Evolutionary conservation across 2,888 invertebrate genomes (phyloP), one percentile per base, ranked within the genome.

Genomic region (Daptonema setosum): DNA sequence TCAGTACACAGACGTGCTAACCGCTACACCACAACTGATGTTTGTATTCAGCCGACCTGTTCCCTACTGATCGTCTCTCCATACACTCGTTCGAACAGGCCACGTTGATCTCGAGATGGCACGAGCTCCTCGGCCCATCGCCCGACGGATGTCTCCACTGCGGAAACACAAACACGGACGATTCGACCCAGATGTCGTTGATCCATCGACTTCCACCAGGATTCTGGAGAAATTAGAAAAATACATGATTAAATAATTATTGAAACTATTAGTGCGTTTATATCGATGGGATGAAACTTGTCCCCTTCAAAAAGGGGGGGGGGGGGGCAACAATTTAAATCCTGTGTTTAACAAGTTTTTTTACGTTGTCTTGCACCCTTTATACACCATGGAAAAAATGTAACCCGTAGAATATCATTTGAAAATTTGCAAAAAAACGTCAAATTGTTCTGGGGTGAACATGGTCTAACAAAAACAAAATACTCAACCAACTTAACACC

Each of bases 361-460:
- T n/a, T n/a, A n/a, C n/a, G n/a, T n/a, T n/a, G n/a, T n/a, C n/a
- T n/a, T n/a, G n/a, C n/a, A n/a, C n/a, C n/a, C n/a, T n/a, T n/a
- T n/a, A n/a, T n/a, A n/a, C n/a, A n/a, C n/a, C n/a, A n/a, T n/a
- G n/a, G n/a, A n/a, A n/a, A n/a, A n/a, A n/a, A n/a, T n/a, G n/a
- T n/a, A n/a, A n/a, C n/a, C n/a, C n/a, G n/a, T n/a, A n/a, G n/a
- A n/a, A n/a, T n/a, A n/a, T n/a, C n/a, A n/a, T n/a, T n/a, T n/a
- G 5, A 24, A 25, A 22, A 17, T 24, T 11, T 28, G 70, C 85
- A 91, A 62, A 87, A 74, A 56, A 91, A 77, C 48, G 91, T 75
- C 2, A 82, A 80, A 74, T 91, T 91, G 0, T 85, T 81, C 70
- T 87, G 87, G 0, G 86, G 82, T 1, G 85, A 82, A 0, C 82